A percentile compares a stretch with the other conserved stretches of the same genome.
These are phyloP conservation scores for Anadara kagoshimensis DNA, from an alignment of 1,140 invertebrate species.

Conservation along the genomic window DNA sequence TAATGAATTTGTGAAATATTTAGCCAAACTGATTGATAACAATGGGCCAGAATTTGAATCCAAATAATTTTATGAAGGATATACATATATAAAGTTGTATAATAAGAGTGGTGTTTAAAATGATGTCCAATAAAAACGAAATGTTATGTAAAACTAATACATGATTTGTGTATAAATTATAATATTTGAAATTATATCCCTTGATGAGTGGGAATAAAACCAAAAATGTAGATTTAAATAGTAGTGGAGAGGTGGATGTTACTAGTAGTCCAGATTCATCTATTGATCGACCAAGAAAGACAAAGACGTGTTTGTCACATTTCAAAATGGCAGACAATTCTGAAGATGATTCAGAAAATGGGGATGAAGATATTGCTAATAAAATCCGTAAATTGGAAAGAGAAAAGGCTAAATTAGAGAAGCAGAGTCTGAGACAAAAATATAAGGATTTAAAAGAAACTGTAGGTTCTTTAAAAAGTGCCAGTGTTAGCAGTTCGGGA, in stretches of 20 bases:
- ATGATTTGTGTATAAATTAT: no score
- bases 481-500: background rate
- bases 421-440: conserved; percentile 39
- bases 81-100: no score
- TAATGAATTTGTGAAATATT: no score
- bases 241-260: conserved; percentile 5
- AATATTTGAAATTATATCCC: no score
- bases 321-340: conserved; percentile 43
- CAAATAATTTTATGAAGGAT: no score
- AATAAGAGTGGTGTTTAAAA: no score
- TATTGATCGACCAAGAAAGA: background rate
- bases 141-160: no score
- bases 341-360: conserved; percentile 36
- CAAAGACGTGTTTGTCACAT: background rate
- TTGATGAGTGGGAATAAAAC: no score
- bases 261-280: conserved; percentile 3
- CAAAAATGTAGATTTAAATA: background rate
- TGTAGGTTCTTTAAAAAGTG: conserved; percentile 32
- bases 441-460: conserved; percentile 33
- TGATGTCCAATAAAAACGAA: no score
- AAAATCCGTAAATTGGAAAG: conserved; percentile 32
- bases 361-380: conserved; percentile 24
- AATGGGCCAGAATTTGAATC: no score
- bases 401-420: conserved; percentile 41
- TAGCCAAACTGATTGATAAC: no score